Evolutionary conservation across 2,113 vertebrate species (phyloP), one percentile per base, ranked within the genome.

Genomic region (Lophotis ruficrista): DNA sequence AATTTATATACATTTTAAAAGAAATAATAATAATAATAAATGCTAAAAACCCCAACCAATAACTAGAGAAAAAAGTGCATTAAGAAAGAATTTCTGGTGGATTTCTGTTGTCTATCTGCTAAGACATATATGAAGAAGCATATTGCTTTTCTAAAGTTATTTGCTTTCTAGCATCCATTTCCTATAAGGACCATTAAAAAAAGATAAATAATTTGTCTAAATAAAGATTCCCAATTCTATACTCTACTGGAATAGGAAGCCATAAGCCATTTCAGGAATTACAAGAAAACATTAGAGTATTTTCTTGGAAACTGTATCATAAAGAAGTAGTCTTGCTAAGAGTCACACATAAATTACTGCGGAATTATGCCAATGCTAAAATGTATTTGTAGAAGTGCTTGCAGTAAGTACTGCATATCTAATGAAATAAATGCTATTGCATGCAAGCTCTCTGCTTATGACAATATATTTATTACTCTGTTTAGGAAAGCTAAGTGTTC

Each of bases 391-490:
- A 90, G 89, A 96, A 86, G 82, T 76, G 51, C 87, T 88, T 95
- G 66, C 94, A 92, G 57, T 88, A 96, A 96, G 65, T 94, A n/a
- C 75, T 97, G 93, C 89, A 85, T 89, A 92, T 70, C 41, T 96
- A 97, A 97, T 97, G 92, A 93, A 96, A 97, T 94, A 89, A 94
- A 97, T 90, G 82, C 54, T 95, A 77, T 54, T 90, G 64, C 73
- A 94, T 28, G 30, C 81, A 93, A 75, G 64, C 87, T 94, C 47
- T 88, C 64, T 94, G 57, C 56, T 94, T 87, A 61, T 68, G 75
- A 61, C 71, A 94, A 94, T 88, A 57, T 90, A 90, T 96, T 97
- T 97, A 96, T 97, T 95, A 90, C 83, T 95, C 66, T 64, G n/a
- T 50, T 88, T 96, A 62, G 68, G 47, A 68, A 89, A 96, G 83